Evolutionary conservation across 2,797 vertebrate species (phyloP).

Genomic region (Anguilla marmorata): DNA sequence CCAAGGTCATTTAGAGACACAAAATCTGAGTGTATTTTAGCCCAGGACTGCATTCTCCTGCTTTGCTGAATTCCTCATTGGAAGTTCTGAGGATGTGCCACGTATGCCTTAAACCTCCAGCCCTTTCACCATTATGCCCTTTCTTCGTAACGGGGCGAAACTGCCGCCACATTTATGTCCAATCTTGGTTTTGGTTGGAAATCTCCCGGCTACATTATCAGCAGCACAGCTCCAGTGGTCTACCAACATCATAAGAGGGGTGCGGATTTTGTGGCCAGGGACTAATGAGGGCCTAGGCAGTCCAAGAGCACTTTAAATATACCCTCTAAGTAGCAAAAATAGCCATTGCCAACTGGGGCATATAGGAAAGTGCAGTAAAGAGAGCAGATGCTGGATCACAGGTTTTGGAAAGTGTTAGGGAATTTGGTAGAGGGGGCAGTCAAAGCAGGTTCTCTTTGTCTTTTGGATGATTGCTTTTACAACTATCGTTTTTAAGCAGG

Average conservation of each 20-base stretch:
- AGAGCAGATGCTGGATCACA: neutral
- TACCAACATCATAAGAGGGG: conserved; percentile 18
- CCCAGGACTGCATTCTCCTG: neutral
- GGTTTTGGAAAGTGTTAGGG: neutral
- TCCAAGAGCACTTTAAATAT: conserved; percentile 19
- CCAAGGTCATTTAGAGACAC: neutral
- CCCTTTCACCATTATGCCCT: too few relatives aligned
- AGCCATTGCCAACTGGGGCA: conserved; percentile 14
- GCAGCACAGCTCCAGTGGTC: neutral
- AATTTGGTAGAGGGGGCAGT: neutral
- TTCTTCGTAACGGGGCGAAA: conserved; percentile 2
- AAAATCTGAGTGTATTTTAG: neutral
- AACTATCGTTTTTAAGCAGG: neutral
- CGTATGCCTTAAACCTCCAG: neutral
- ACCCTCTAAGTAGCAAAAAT: neutral
- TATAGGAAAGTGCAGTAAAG: neutral
- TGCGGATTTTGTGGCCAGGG: conserved; percentile 13
- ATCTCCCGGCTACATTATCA: neutral
- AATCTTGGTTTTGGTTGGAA: conserved; percentile 9
- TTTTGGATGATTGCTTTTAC: neutral
- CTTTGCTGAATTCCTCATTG: neutral
- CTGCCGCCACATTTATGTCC: neutral
- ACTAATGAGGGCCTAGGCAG: conserved; percentile 8
- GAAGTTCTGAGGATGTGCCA: conserved; percentile 2
- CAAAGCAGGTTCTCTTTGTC: neutral